Conservation (phyloP, 1,140 invertebrate species). For the Calosoma granatense region DNA sequence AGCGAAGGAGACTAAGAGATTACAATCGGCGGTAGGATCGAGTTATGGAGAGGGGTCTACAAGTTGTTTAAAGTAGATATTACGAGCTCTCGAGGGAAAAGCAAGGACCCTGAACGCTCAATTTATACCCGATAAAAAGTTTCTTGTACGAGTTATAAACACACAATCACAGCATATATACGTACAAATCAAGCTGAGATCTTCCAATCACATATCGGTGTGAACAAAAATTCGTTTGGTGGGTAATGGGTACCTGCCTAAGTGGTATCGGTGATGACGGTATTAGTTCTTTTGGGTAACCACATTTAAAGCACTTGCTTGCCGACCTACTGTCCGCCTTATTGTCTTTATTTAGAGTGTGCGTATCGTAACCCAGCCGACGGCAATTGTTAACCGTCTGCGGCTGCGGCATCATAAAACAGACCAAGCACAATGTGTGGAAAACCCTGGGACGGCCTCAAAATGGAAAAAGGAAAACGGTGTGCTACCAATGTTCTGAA, state of each 20-base stretch:
- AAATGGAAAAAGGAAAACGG: constrained; percentile 2
- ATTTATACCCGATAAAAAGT: constrained; percentile 3
- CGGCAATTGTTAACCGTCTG: not conserved
- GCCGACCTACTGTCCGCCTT: not conserved
- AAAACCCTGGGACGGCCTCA: not conserved
- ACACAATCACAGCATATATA: not conserved
- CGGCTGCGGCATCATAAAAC: not conserved
- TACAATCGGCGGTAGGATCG: not conserved
- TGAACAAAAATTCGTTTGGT: not conserved
- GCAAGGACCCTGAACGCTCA: not conserved
- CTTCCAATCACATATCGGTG: too few species aligned
- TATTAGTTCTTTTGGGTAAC: too few species aligned
- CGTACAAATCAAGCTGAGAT: too few species aligned
- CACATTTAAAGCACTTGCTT: not conserved
- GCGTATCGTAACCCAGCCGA: not conserved
- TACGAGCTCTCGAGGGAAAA: not conserved
- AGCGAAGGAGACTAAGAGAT: not conserved
- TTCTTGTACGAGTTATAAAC: not conserved
- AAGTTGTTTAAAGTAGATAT: constrained; percentile 7
- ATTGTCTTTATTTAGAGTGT: constrained; percentile 5
- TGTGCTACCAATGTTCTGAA: not conserved
- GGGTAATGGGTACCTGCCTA: not conserved
- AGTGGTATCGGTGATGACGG: too few species aligned
- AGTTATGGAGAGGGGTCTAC: not conserved
- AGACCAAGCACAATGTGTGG: not conserved